These are phyloP conservation scores for Brachyptera risi DNA, from an alignment of 2,888 invertebrate genomes.

Conservation along the genomic window DNA sequence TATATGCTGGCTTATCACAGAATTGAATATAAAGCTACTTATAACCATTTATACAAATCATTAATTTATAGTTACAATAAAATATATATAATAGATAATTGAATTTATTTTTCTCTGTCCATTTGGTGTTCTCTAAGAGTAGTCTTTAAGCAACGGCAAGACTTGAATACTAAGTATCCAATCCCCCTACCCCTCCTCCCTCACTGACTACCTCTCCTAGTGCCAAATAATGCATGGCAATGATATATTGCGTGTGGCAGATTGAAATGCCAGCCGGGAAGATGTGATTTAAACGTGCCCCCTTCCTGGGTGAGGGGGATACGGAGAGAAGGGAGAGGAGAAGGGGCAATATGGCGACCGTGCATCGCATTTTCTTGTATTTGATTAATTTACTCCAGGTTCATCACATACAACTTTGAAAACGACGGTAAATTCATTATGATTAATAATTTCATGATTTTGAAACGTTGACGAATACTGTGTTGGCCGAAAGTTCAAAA, in stretches of 20 bases:
- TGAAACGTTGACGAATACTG: no score
- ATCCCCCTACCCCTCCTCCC: background rate
- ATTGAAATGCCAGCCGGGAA: constrained; percentile 19
- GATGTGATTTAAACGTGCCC: constrained; percentile 15
- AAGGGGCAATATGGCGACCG: background rate
- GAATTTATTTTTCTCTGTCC: no score
- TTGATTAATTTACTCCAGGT: no score
- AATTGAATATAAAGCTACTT: no score
- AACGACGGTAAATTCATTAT: no score
- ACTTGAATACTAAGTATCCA: constrained; percentile 7
- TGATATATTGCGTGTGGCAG: constrained; percentile 21
- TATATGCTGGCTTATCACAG: no score
- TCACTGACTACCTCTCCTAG: background rate
- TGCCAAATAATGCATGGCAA: constrained; percentile 12
- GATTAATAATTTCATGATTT: no score
- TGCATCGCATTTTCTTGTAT: background rate
- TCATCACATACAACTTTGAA: no score
- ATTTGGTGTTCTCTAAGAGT: background rate
- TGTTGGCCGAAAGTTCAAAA: no score
- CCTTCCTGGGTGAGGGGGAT: background rate
- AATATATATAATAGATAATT: no score
- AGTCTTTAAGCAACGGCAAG: constrained; percentile 3
- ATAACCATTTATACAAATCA: no score
- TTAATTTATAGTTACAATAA: no score
- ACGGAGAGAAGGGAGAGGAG: background rate